These are phyloP conservation scores for Tryphoninae sp. DNA, from an alignment of 2,888 invertebrate genomes.

Conservation along the genomic window DNA sequence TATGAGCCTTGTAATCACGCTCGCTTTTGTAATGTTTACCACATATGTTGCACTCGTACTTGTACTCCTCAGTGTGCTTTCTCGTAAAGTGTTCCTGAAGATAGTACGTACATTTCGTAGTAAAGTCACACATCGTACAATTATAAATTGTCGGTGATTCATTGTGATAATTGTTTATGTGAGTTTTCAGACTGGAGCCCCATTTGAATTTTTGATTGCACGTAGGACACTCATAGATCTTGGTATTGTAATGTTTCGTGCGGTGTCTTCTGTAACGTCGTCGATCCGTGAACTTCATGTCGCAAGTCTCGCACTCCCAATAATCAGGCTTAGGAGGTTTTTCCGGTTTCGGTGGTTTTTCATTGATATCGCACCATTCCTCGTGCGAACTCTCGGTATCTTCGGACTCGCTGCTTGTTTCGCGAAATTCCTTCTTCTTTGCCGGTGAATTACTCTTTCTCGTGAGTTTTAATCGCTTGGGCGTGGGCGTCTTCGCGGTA, in stretches of 20 bases:
- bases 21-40: constrained; percentile 59
- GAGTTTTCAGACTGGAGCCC: constrained; percentile 62
- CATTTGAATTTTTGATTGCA: constrained; percentile 67
- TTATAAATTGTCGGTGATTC: constrained; percentile 62
- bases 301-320: constrained; percentile 44
- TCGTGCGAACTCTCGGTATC: constrained; percentile 53
- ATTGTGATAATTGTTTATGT: constrained; percentile 61
- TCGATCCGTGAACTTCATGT: constrained; percentile 19
- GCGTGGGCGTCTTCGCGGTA: constrained; percentile 23
- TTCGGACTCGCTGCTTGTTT: constrained; percentile 43
- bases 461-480: constrained; percentile 28
- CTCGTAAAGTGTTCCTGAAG: constrained; percentile 61
- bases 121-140: constrained; percentile 64
- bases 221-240: constrained; percentile 63
- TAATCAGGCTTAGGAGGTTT: background rate
- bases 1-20: constrained; percentile 57
- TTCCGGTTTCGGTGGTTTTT: constrained; percentile 11
- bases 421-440: constrained; percentile 30
- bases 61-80: constrained; percentile 63
- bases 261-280: constrained; percentile 61
- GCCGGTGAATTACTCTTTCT: constrained; percentile 19
- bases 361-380: constrained; percentile 34
- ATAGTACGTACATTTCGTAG: constrained; percentile 55
- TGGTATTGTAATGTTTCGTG: constrained; percentile 60
- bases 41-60: constrained; percentile 64